Conservation (phyloP, 1,140 invertebrate genomes). For the Samia ricini region DNA sequence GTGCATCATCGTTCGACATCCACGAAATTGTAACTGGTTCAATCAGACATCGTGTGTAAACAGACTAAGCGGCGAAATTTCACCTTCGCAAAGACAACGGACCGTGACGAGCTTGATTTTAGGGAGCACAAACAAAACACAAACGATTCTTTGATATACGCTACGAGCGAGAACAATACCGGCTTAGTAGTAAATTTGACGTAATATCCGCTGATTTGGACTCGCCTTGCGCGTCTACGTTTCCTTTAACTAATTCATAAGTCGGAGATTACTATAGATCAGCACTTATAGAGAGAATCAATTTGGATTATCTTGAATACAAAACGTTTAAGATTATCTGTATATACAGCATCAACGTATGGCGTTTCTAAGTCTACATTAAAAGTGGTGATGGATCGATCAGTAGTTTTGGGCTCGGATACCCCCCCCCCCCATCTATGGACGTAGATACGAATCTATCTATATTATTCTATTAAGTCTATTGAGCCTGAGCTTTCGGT, state of each 20-base stretch:
- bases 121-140: conserved; percentile 12
- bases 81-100: conserved; percentile 3
- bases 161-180: conserved; percentile 21
- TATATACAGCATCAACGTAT: no score
- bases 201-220: conserved; percentile 22
- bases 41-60: conserved; percentile 10
- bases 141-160: conserved; percentile 22
- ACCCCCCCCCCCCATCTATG: no score
- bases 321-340: no score
- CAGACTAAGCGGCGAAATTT: conserved; percentile 16
- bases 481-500: no score
- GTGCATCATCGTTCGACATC: not conserved
- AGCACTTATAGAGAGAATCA: not conserved
- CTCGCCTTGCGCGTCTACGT: conserved; percentile 10
- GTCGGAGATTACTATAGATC: conserved; percentile 5
- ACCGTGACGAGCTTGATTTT: conserved; percentile 17
- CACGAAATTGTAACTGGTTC: not conserved
- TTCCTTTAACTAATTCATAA: conserved; percentile 16
- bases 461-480: no score
- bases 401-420: no score
- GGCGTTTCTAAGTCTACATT: no score
- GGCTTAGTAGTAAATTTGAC: not conserved
- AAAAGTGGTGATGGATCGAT: no score
- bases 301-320: not conserved
- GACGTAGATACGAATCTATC: no score